Evolutionary conservation across 2,797 vertebrate genomes (phyloP).

Genomic region (Enteromius anoplus): DNA sequence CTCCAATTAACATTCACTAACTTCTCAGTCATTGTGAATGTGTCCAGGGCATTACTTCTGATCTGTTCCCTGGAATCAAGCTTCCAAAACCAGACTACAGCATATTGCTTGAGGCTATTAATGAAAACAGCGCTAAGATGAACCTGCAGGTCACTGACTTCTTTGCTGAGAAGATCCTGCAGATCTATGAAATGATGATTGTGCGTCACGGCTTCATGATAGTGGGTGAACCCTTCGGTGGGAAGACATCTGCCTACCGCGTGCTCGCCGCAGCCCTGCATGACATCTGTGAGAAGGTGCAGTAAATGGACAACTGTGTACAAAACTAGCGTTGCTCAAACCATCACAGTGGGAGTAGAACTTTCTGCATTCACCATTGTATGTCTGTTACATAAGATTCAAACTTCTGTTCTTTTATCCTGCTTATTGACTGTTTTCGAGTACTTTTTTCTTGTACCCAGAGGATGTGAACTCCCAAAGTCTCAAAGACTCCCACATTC

Average conservation of each 20-base stretch:
- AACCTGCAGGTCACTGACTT: slow-evolving; percentile 86
- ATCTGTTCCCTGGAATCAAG: slow-evolving; percentile 89
- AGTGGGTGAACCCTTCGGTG: slow-evolving; percentile 91
- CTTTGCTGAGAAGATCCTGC: slow-evolving; percentile 89
- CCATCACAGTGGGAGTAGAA: slow-evolving; percentile 17
- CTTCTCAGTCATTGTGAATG: neutral
- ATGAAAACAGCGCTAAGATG: slow-evolving; percentile 81
- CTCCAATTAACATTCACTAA: neutral
- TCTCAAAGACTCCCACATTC: slow-evolving; percentile 26
- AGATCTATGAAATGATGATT: slow-evolving; percentile 93
- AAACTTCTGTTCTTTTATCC: slow-evolving; percentile 31
- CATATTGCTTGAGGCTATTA: slow-evolving; percentile 82
- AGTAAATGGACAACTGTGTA: neutral
- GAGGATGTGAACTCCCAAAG: slow-evolving; percentile 13
- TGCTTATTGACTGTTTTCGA: slow-evolving; percentile 18
- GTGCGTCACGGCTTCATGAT: slow-evolving; percentile 93
- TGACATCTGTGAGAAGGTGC: slow-evolving; percentile 84
- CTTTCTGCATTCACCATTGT: neutral
- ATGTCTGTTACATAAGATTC: slow-evolving; percentile 24
- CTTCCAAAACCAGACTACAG: slow-evolving; percentile 87
- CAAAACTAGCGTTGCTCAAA: neutral
- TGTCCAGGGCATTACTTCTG: slow-evolving; percentile 88
- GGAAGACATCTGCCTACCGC: slow-evolving; percentile 87
- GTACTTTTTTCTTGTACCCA: slow-evolving; percentile 18
- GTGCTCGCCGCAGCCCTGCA: slow-evolving; percentile 84